Evolutionary conservation across 2,797 vertebrate genomes (phyloP).

Genomic region (Myotis myotis): DNA sequence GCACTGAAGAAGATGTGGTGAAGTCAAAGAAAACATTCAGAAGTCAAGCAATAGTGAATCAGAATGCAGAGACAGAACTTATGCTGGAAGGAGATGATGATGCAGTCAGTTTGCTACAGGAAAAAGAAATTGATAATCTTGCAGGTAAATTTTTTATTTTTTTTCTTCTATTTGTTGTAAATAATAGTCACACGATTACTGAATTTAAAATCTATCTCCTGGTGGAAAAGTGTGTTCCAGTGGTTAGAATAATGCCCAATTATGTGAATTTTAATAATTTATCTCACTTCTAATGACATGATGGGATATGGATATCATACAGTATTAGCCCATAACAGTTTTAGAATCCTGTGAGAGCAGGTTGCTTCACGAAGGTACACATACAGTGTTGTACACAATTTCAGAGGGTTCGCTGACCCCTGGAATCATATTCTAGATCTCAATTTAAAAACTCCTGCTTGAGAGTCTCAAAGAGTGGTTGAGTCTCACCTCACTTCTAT

Average conservation of each 20-base stretch:
- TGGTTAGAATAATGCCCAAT: background rate
- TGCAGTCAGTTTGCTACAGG: slow-evolving; percentile 95
- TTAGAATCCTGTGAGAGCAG: background rate
- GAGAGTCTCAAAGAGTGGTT: background rate
- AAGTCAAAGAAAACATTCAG: slow-evolving; percentile 96
- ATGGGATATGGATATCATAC: background rate
- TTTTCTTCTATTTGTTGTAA: background rate
- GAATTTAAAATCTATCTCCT: background rate
- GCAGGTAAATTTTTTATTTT: slow-evolving; percentile 88
- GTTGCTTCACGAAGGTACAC: background rate
- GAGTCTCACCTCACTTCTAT: background rate
- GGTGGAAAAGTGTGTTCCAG: background rate
- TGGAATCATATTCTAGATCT: background rate
- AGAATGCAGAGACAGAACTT: slow-evolving; percentile 96
- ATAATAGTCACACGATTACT: background rate
- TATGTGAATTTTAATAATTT: background rate
- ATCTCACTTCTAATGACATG: background rate
- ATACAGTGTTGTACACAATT: background rate
- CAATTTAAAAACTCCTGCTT: background rate
- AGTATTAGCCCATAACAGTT: background rate
- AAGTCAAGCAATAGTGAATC: slow-evolving; percentile 94
- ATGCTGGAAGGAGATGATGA: slow-evolving; percentile 99
- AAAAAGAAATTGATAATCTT: slow-evolving; percentile 99
- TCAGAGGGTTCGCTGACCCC: background rate
- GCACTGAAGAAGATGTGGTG: slow-evolving; percentile 91